Evolutionary conservation across 2,888 invertebrate species (phyloP).

Genomic region (Hecatera dysodea): DNA sequence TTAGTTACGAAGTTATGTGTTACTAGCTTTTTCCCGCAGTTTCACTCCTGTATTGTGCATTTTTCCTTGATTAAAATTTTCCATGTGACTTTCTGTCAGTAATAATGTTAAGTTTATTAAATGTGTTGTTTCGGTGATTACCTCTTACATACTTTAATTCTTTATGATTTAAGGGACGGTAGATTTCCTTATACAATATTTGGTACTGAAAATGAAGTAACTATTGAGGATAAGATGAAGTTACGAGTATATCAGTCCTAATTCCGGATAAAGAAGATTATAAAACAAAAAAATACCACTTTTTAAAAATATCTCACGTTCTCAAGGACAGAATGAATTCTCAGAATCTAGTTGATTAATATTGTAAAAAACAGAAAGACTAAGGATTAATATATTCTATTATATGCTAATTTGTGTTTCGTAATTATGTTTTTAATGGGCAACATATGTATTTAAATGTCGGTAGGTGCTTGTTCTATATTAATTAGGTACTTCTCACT

Average conservation of each 20-base stretch:
- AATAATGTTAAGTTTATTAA: no score
- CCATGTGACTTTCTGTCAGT: no score
- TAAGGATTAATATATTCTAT: slow-evolving; percentile 53
- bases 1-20: background rate
- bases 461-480: slow-evolving; percentile 46
- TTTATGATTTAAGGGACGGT: background rate
- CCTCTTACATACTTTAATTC: background rate
- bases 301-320: slow-evolving; percentile 35
- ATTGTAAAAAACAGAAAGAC: slow-evolving; percentile 31
- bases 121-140: background rate
- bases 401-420: slow-evolving; percentile 61
- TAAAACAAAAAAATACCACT: slow-evolving; percentile 8
- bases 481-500: slow-evolving; percentile 26
- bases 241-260: background rate
- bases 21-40: background rate
- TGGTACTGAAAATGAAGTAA: background rate
- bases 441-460: slow-evolving; percentile 44
- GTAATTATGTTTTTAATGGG: slow-evolving; percentile 55
- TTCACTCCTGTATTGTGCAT: background rate
- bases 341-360: slow-evolving; percentile 30
- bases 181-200: background rate
- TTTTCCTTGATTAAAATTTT: background rate
- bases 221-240: background rate
- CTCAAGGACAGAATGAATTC: slow-evolving; percentile 31
- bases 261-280: background rate